phyloP scores from a whole-genome alignment of 1,140 invertebrate genomes.

The Pseudomyrmex gracilis region DNA sequence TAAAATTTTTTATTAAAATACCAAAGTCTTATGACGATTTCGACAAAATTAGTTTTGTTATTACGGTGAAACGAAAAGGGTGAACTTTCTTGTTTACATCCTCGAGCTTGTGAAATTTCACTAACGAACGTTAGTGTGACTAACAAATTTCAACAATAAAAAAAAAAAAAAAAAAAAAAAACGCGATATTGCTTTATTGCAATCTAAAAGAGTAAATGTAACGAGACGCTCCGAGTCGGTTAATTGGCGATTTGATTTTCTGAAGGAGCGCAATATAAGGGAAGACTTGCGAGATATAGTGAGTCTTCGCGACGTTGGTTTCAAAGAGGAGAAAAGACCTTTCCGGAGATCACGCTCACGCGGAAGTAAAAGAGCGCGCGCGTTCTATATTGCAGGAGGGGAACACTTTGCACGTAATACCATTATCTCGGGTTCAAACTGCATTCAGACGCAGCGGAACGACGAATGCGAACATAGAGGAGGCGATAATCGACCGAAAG shows the following conservation, averaged over 20 bases:
- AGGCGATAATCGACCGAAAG: constrained; percentile 37
- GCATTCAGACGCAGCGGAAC: constrained; percentile 26
- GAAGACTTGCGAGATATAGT: not conserved
- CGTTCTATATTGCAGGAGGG: constrained; percentile 25
- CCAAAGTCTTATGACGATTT: not conserved
- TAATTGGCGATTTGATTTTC: constrained; percentile 32
- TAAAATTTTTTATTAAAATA: not conserved
- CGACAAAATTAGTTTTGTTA: not conserved
- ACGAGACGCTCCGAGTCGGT: constrained; percentile 23
- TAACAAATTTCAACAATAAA: not conserved
- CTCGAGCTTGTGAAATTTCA: too few relatives aligned
- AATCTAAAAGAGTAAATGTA: constrained; percentile 14
- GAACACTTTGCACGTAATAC: constrained; percentile 52
- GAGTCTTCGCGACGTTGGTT: not conserved
- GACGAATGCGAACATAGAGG: constrained; percentile 1
- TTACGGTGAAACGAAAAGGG: not conserved
- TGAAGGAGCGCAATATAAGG: constrained; percentile 7
- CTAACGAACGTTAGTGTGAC: too few relatives aligned
- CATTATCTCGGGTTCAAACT: constrained; percentile 26
- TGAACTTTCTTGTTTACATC: not conserved
- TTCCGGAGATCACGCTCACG: constrained; percentile 43
- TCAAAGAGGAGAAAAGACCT: not conserved
- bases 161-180: not conserved
- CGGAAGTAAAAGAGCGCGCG: constrained; percentile 21
- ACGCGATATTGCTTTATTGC: constrained; percentile 5